Conservation (phyloP, 2,113 vertebrate species). For the Balaenoptera acutorostrata region DNA sequence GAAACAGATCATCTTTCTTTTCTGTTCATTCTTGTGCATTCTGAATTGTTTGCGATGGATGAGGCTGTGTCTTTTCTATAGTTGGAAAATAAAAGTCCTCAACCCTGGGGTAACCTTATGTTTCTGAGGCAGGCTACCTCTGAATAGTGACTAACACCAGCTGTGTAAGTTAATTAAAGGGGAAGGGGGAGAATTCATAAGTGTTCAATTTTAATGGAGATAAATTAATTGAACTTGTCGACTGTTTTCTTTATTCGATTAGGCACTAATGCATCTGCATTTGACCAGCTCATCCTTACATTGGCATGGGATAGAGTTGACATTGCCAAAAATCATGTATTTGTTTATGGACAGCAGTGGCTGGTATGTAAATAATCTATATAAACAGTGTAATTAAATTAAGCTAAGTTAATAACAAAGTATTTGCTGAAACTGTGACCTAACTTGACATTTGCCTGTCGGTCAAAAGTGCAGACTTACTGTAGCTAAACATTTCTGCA, state of each 20-base stretch:
- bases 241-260: constrained; percentile 64
- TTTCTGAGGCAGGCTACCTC: neutral
- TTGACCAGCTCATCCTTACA: constrained; percentile 97
- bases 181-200: neutral
- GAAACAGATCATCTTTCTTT: constrained; percentile 21
- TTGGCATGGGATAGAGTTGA: constrained; percentile 98
- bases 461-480: neutral
- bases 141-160: neutral
- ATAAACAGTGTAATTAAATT: neutral
- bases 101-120: neutral
- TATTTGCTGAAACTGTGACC: constrained; percentile 28
- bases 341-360: constrained; percentile 98
- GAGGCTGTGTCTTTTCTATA: neutral
- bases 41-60: neutral
- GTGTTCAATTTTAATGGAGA: constrained; percentile 24
- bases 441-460: neutral
- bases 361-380: constrained; percentile 86
- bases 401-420: neutral
- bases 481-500: neutral
- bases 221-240: constrained; percentile 8
- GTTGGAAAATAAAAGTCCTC: constrained; percentile 23
- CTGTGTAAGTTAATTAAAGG: constrained; percentile 22
- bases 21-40: neutral
- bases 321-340: constrained; percentile 99
- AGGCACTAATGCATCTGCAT: constrained; percentile 96